phyloP scores from a whole-genome alignment of 2,888 invertebrate species.

The Drosophila parthenogenetica region DNA sequence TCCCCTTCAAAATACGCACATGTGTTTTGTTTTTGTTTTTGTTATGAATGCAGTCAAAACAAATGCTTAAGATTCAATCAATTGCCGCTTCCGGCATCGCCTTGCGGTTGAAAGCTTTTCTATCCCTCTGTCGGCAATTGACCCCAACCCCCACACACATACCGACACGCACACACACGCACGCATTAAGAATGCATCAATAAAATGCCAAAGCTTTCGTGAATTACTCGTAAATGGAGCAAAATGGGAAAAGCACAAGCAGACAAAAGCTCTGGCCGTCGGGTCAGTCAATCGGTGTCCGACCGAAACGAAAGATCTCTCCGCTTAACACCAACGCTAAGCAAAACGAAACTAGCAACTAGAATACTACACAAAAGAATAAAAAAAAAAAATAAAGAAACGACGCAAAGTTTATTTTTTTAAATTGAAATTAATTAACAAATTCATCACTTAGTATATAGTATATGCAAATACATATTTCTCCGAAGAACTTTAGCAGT shows the following conservation, averaged over 20 bases:
- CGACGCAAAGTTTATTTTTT: constrained; percentile 26
- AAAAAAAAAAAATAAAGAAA: constrained; percentile 27
- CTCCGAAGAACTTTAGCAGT: constrained; percentile 39
- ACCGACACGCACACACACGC: constrained; percentile 6
- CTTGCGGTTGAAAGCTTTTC: constrained; percentile 51
- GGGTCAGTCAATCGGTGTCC: constrained; percentile 85
- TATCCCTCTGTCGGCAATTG: constrained; percentile 48
- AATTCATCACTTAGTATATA: constrained; percentile 8
- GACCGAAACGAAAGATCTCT: constrained; percentile 85
- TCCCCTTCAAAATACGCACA: constrained; percentile 8
- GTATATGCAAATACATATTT: constrained; percentile 15
- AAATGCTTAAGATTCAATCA: constrained; percentile 51
- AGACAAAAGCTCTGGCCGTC: constrained; percentile 58
- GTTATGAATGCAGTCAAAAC: constrained; percentile 62
- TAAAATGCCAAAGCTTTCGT: constrained; percentile 74
- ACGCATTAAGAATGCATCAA: constrained; percentile 47
- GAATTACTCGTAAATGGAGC: constrained; percentile 58
- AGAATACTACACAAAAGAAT: constrained; percentile 32
- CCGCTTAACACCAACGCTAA: constrained; percentile 52
- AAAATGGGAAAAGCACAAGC: constrained; percentile 54
- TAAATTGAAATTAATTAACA: constrained; percentile 46
- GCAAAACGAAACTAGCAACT: constrained; percentile 53
- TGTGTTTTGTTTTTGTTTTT: constrained; percentile 38
- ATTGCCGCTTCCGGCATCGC: constrained; percentile 61
- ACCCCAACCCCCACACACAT: constrained; percentile 40